Conservation (phyloP, 1,140 invertebrate species). For the Rhopalosiphum maidis region DNA sequence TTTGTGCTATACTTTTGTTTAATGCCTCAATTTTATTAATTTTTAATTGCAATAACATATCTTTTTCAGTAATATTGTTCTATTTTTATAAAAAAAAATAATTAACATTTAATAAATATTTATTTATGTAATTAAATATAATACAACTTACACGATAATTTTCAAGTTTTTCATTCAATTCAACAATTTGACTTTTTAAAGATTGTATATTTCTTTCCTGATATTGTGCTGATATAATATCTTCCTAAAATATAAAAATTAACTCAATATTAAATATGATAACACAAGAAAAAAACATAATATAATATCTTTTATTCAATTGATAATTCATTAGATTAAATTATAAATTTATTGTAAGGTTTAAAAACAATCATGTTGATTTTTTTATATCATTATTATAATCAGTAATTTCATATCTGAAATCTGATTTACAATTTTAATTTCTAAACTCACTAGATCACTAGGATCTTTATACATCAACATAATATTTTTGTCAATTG, state of each 20-base stretch:
- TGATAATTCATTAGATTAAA: background rate
- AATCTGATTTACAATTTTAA: too few relatives aligned
- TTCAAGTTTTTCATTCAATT: conserved; percentile 34
- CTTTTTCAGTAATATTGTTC: conserved; percentile 35
- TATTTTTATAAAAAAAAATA: background rate
- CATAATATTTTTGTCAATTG: background rate
- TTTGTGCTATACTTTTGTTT: background rate
- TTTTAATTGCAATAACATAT: conserved; percentile 34
- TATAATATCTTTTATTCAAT: background rate
- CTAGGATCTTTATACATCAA: too few relatives aligned
- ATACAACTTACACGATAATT: conserved; percentile 10
- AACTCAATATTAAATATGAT: background rate
- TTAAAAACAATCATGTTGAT: too few relatives aligned
- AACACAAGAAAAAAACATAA: background rate
- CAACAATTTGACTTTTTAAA: conserved; percentile 30
- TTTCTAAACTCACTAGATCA: too few relatives aligned
- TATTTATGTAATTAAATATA: background rate
- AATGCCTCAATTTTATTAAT: conserved; percentile 21
- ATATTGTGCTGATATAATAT: background rate
- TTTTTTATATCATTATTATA: too few relatives aligned
- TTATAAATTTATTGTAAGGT: background rate
- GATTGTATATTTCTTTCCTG: background rate
- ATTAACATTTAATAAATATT: background rate
- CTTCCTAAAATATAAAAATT: background rate
- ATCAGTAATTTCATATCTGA: too few relatives aligned